Conservation (phyloP, 2,797 vertebrate genomes). For the Notoglanidium macrostoma region DNA sequence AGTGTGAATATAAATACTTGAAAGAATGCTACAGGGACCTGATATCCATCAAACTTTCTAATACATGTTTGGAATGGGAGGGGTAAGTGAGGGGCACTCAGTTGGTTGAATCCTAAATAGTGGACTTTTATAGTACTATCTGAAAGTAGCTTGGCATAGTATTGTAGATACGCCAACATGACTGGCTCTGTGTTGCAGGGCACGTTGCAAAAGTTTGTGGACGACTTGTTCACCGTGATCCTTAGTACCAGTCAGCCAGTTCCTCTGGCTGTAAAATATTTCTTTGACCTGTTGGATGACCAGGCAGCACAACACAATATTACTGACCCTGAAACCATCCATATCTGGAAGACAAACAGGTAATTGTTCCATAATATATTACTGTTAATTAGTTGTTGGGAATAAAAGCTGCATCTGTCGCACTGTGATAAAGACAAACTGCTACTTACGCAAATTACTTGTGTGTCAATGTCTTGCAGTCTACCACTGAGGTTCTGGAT, state of each 20-base stretch:
- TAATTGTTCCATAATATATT: conserved; percentile 52
- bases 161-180: not conserved
- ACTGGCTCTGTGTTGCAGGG: conserved; percentile 72
- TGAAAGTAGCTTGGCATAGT: not conserved
- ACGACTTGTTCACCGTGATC: conserved; percentile 94
- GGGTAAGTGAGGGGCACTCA: too few relatives aligned
- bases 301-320: conserved; percentile 89
- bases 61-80: too few relatives aligned
- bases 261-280: conserved; percentile 94
- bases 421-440: not conserved
- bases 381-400: not conserved
- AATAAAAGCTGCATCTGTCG: not conserved
- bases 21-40: too few relatives aligned
- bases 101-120: too few relatives aligned
- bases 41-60: too few relatives aligned
- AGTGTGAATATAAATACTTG: too few relatives aligned
- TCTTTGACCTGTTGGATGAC: conserved; percentile 95
- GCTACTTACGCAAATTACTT: not conserved
- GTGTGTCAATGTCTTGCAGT: conserved; percentile 76
- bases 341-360: conserved; percentile 99
- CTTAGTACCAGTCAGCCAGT: conserved; percentile 92
- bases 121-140: not conserved
- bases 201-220: conserved; percentile 96
- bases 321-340: conserved; percentile 90
- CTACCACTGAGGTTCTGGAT: conserved; percentile 97